phyloP scores from a whole-genome alignment of 2,797 vertebrate genomes.

The Neoniphon sammara region DNA sequence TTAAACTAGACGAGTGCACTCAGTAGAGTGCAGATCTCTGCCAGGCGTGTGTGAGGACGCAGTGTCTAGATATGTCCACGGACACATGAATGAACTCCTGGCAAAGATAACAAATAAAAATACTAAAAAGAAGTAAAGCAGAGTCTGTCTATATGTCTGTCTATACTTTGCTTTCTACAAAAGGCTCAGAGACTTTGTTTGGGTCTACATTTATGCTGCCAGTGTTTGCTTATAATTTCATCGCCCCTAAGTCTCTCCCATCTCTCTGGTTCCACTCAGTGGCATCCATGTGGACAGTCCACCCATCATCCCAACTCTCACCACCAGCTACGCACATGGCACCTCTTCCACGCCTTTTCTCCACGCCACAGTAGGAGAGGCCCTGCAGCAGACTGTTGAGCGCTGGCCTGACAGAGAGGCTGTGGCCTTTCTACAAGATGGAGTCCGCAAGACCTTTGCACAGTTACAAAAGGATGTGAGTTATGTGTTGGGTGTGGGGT shows the following conservation, averaged over 20 bases:
- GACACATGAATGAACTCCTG: too few species aligned
- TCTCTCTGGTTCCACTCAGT: slow-evolving; percentile 70
- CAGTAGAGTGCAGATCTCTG: too few species aligned
- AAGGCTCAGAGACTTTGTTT: too few species aligned
- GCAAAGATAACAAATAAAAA: too few species aligned
- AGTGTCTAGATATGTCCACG: too few species aligned
- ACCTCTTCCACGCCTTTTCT: slow-evolving; percentile 66
- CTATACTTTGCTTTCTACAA: too few species aligned
- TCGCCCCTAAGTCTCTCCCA: not conserved
- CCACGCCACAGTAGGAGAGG: slow-evolving; percentile 80
- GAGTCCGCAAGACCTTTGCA: slow-evolving; percentile 88
- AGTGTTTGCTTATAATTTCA: too few species aligned
- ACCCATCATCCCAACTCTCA: slow-evolving; percentile 72
- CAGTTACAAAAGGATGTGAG: slow-evolving; percentile 90
- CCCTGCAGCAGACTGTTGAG: slow-evolving; percentile 79
- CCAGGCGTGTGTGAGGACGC: too few species aligned
- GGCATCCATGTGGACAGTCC: slow-evolving; percentile 70
- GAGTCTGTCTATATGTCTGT: too few species aligned
- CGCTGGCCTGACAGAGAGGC: slow-evolving; percentile 86
- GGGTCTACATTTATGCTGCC: too few species aligned
- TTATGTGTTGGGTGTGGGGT: slow-evolving; percentile 3
- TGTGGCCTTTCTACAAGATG: slow-evolving; percentile 78
- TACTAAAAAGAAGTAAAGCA: too few species aligned
- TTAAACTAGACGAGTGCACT: too few species aligned
- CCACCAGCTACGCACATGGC: slow-evolving; percentile 88